phyloP scores from a whole-genome alignment of 2,797 vertebrate species.

The Alectoris magna region DNA sequence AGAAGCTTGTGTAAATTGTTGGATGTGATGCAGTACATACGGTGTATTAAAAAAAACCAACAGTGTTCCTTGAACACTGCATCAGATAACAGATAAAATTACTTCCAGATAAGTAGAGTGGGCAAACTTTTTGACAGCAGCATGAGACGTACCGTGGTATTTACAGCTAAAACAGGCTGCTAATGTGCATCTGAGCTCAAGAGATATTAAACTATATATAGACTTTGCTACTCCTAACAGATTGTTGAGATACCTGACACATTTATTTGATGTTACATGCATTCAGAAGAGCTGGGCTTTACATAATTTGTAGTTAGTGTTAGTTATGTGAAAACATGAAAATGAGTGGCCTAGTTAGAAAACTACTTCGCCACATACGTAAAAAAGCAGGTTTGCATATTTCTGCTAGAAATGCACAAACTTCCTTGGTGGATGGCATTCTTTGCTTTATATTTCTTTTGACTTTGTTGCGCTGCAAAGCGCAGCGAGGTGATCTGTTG shows the following conservation, averaged over 20 bases:
- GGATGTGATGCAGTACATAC: background rate
- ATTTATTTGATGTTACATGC: conserved; percentile 59
- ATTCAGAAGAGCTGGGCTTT: conserved; percentile 63
- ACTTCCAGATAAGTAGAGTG: conserved; percentile 54
- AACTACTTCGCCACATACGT: background rate
- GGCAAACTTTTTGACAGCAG: conserved; percentile 49
- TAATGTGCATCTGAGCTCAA: conserved; percentile 59
- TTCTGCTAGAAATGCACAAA: background rate
- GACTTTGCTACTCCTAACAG: conserved; percentile 63
- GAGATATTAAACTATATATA: conserved; percentile 72
- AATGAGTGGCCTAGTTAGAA: conserved; percentile 63
- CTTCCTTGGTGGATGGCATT: fast-evolving
- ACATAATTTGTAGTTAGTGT: conserved; percentile 69
- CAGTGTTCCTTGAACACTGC: conserved; percentile 1
- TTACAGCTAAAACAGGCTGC: conserved; percentile 50
- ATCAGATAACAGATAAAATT: conserved; percentile 1
- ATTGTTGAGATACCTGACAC: conserved; percentile 68
- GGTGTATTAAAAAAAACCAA: background rate
- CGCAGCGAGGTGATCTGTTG: background rate
- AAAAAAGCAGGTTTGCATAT: conserved; percentile 1
- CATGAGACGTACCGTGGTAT: conserved; percentile 42
- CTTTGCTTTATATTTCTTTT: background rate
- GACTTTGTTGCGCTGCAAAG: background rate
- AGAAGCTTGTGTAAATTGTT: conserved; percentile 8
- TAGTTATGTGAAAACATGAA: conserved; percentile 61